These are phyloP conservation scores for Lycophotia porphyrea DNA, from an alignment of 2,888 invertebrate genomes.

Conservation along the genomic window DNA sequence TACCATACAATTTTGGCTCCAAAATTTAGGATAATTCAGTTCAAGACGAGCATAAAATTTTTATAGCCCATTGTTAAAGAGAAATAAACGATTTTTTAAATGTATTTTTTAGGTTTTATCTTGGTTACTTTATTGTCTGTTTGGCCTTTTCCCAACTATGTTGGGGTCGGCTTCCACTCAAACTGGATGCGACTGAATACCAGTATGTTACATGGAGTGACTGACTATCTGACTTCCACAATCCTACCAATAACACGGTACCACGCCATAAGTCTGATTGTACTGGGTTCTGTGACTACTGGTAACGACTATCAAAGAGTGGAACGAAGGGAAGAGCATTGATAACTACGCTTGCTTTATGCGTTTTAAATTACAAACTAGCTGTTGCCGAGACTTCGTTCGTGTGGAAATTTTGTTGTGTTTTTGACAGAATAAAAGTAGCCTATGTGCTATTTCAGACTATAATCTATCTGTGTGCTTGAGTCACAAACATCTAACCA, in stretches of 20 bases:
- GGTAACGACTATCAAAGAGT: too few species aligned
- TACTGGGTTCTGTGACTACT: too few species aligned
- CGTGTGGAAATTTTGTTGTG: too few species aligned
- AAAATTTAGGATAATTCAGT: slow-evolving; percentile 21
- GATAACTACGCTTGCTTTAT: too few species aligned
- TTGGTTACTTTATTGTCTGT: background rate
- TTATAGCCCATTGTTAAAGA: slow-evolving; percentile 4
- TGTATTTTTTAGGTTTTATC: background rate
- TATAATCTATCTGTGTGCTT: too few species aligned
- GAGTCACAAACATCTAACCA: too few species aligned
- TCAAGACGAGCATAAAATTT: background rate
- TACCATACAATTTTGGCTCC: slow-evolving; percentile 2
- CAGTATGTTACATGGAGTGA: background rate
- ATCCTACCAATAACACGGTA: background rate
- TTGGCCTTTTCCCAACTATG: background rate
- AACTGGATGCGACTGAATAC: background rate
- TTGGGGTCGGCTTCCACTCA: background rate
- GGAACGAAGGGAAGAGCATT: too few species aligned
- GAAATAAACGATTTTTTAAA: slow-evolving; percentile 1
- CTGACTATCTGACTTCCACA: background rate
- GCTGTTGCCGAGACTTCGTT: too few species aligned
- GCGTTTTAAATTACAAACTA: too few species aligned
- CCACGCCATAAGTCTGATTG: too few species aligned
- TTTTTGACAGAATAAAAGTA: too few species aligned
- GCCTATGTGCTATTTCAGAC: too few species aligned